Conservation (phyloP, 2,888 invertebrate species). For the Machimus atricapillus region DNA sequence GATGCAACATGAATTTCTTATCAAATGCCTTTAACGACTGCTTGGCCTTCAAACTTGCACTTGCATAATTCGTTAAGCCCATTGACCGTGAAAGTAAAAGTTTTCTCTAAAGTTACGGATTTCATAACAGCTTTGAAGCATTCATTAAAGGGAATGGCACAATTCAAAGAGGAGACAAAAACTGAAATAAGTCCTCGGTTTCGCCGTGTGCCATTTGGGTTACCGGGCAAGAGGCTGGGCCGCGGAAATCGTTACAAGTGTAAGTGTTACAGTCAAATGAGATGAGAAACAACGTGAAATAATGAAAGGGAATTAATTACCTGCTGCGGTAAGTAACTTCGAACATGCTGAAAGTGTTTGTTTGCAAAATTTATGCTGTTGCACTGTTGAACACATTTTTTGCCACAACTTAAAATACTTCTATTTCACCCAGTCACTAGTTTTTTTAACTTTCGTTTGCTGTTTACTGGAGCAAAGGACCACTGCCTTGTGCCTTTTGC, state of each 20-base stretch:
- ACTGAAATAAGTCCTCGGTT: background rate
- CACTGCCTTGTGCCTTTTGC: background rate
- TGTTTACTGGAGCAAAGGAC: background rate
- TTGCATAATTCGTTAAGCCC: constrained; percentile 14
- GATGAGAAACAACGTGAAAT: background rate
- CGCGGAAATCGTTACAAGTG: background rate
- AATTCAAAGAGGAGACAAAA: background rate
- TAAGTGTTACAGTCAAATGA: background rate
- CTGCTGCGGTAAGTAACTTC: background rate
- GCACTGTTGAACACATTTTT: background rate
- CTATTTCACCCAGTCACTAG: background rate
- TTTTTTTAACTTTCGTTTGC: background rate
- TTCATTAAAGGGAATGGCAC: background rate
- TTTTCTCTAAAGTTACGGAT: constrained; percentile 10
- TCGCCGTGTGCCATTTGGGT: background rate
- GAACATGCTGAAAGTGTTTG: background rate
- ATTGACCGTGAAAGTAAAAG: constrained; percentile 40
- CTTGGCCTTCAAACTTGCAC: constrained; percentile 19
- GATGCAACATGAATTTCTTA: background rate
- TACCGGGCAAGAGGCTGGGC: background rate
- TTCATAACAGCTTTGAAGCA: constrained; percentile 3
- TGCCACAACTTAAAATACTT: background rate
- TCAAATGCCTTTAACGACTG: background rate
- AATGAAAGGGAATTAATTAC: background rate
- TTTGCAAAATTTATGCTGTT: background rate